These are phyloP conservation scores for Babylonia areolata DNA, from an alignment of 1,140 invertebrate species.

Conservation along the genomic window DNA sequence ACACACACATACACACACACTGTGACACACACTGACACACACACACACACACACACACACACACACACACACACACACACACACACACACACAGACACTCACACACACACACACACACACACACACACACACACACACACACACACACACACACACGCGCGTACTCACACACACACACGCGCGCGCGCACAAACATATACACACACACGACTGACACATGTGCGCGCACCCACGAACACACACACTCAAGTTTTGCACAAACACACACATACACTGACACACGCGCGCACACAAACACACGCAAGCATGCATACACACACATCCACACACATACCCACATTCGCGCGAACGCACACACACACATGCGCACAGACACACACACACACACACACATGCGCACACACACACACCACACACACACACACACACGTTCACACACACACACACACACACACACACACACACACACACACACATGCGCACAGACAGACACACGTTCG, in stretches of 20 bases:
- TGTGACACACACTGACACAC: neutral
- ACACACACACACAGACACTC: neutral
- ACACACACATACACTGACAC: constrained; percentile 2
- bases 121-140: constrained; percentile 12
- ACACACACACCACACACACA: neutral
- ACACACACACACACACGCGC: neutral
- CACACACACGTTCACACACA: neutral
- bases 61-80: constrained; percentile 5
- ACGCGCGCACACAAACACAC: neutral
- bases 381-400: neutral
- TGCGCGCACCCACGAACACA: neutral
- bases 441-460: neutral
- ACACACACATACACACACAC: neutral
- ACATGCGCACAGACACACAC: neutral
- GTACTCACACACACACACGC: neutral
- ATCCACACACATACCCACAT: no score
- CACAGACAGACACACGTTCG: neutral
- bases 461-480: neutral
- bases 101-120: neutral
- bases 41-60: neutral
- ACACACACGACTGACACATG: neutral
- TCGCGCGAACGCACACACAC: no score
- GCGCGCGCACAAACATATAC: neutral
- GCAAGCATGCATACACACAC: no score
- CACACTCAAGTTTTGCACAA: neutral